Percentiles rank a stretch among this genome's conserved stretches.
Conservation (phyloP, 2,113 vertebrate species). For the Poeciliopsis turrubarensis region DNA sequence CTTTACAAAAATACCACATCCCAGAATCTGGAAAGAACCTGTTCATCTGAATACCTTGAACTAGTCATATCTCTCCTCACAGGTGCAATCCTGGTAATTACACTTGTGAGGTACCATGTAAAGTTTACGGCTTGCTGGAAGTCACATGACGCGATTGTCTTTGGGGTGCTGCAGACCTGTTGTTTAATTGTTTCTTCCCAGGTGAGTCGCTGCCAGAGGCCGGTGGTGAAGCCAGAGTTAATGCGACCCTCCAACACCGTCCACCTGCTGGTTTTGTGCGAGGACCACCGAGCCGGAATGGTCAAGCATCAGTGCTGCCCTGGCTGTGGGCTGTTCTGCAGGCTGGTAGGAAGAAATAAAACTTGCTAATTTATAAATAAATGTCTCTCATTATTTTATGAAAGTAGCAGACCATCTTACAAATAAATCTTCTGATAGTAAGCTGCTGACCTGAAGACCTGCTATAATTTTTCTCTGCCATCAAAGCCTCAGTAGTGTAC, state of each 20-base stretch:
- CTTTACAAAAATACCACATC: too few species aligned
- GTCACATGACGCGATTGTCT: background rate
- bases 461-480: too few species aligned
- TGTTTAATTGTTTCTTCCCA: conserved; percentile 60
- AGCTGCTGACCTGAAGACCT: too few species aligned
- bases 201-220: conserved; percentile 89
- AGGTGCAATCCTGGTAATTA: background rate
- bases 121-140: background rate
- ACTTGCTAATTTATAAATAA: background rate
- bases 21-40: too few species aligned
- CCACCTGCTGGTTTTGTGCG: conserved; percentile 92
- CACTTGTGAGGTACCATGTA: background rate
- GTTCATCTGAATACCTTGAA: too few species aligned
- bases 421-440: too few species aligned
- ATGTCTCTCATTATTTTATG: too few species aligned
- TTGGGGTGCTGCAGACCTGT: background rate
- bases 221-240: conserved; percentile 92
- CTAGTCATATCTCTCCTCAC: background rate
- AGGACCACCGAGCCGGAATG: conserved; percentile 96
- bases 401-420: too few species aligned
- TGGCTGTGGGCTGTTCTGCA: conserved; percentile 95
- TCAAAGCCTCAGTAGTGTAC: too few species aligned
- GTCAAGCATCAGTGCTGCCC: conserved; percentile 98
- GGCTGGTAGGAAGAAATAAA: conserved; percentile 82
- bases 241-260: conserved; percentile 96